These are phyloP conservation scores for Suricata suricatta DNA, from an alignment of 2,113 vertebrate species.

Conservation along the genomic window DNA sequence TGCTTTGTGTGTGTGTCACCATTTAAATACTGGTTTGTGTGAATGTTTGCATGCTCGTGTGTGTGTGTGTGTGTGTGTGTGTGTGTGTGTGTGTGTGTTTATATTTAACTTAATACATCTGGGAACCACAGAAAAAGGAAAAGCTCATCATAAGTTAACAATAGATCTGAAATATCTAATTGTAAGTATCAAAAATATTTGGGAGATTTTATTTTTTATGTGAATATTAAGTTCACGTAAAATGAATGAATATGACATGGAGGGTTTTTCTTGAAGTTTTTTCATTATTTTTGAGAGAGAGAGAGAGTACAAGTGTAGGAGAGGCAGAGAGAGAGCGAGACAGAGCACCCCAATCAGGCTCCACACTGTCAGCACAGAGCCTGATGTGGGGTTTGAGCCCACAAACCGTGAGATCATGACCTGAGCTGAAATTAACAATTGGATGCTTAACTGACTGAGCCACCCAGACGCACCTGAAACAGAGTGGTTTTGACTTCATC, in stretches of 20 bases:
- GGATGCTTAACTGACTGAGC: no score
- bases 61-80: neutral
- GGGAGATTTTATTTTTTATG: slow-evolving; percentile 27
- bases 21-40: neutral
- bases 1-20: neutral
- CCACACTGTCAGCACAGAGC: no score
- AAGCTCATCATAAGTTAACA: neutral
- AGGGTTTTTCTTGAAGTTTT: neutral
- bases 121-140: neutral
- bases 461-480: neutral
- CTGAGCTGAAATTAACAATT: no score
- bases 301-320: no score
- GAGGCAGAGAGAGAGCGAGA: no score
- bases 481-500: neutral
- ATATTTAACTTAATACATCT: neutral
- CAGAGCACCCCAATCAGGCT: no score
- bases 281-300: no score
- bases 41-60: neutral
- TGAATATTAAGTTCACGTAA: neutral
- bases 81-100: neutral
- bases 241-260: neutral
- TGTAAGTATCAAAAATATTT: slow-evolving; percentile 31
- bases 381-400: no score
- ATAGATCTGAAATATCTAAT: slow-evolving; percentile 42
- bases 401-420: no score